Percentiles rank a stretch among this genome's conserved stretches.
These are phyloP conservation scores for Tylochromis polylepis DNA, from an alignment of 2,113 vertebrate genomes.

Conservation along the genomic window DNA sequence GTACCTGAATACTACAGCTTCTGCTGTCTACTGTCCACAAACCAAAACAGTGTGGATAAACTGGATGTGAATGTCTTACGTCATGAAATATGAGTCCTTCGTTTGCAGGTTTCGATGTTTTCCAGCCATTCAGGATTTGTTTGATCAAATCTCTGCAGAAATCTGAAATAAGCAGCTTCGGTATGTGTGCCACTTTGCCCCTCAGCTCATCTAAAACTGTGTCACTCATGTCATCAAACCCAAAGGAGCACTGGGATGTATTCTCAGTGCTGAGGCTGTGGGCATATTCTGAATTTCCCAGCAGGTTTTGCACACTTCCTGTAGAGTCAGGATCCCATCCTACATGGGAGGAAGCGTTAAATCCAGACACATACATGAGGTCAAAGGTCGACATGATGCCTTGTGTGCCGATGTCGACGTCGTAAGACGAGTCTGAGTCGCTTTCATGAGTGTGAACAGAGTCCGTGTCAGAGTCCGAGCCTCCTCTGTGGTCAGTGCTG, in stretches of 20 bases:
- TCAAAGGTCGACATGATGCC: constrained; percentile 8
- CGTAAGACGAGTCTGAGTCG: constrained; percentile 42
- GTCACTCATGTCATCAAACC: background rate
- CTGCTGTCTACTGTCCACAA: background rate
- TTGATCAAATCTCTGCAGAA: constrained; percentile 76
- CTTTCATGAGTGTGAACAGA: constrained; percentile 20
- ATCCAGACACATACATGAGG: constrained; percentile 40
- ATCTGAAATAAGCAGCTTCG: constrained; percentile 67
- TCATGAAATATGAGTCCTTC: constrained; percentile 86
- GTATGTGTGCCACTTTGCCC: constrained; percentile 77
- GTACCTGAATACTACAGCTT: background rate
- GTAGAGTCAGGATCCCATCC: constrained; percentile 14
- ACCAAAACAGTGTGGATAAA: fast-evolving
- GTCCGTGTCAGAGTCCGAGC: constrained; percentile 4
- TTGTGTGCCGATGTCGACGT: background rate
- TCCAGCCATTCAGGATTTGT: constrained; percentile 43
- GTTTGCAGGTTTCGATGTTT: constrained; percentile 53
- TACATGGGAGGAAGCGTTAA: background rate
- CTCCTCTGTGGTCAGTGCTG: background rate
- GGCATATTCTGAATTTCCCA: background rate
- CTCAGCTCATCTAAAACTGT: constrained; percentile 71
- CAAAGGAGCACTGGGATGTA: background rate
- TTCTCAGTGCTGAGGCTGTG: background rate
- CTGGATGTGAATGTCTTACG: constrained; percentile 61
- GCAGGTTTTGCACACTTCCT: background rate